These are phyloP conservation scores for Emydoidea blandingii DNA, from an alignment of 2,797 vertebrate species.

Conservation along the genomic window DNA sequence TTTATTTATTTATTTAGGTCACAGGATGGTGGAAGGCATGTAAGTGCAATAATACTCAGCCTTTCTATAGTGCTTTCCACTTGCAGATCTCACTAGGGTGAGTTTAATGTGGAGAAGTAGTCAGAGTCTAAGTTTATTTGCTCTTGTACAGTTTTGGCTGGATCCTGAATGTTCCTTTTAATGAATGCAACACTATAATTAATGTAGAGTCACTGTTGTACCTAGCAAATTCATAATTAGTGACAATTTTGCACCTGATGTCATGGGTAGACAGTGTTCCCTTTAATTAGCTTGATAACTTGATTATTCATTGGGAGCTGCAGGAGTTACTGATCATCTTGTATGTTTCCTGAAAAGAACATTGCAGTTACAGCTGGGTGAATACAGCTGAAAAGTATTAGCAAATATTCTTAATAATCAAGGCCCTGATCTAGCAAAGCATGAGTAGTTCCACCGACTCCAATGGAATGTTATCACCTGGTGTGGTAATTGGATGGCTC, in stretches of 20 bases:
- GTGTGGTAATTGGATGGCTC: neutral
- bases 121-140: neutral
- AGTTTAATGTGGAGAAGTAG: conserved; percentile 27
- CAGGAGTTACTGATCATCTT: conserved; percentile 57
- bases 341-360: conserved; percentile 62
- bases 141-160: neutral
- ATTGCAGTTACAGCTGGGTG: neutral
- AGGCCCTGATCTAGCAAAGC: neutral
- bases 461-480: neutral
- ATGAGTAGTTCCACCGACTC: accelerated
- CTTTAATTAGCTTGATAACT: conserved; percentile 76
- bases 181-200: conserved; percentile 72
- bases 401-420: neutral
- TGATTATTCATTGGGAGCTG: conserved; percentile 76
- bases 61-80: neutral
- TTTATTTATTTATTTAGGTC: neutral
- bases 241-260: conserved; percentile 81
- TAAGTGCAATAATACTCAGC: neutral
- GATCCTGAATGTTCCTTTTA: conserved; percentile 65
- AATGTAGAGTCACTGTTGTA: conserved; percentile 79
- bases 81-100: conserved; percentile 12
- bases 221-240: conserved; percentile 79
- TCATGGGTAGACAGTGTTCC: conserved; percentile 69
- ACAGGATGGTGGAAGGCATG: neutral
- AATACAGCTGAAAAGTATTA: neutral